Evolutionary conservation across 2,113 vertebrate species (phyloP), one percentile per base, ranked within the genome.

Genomic region (Oreotrochilus melanogaster): DNA sequence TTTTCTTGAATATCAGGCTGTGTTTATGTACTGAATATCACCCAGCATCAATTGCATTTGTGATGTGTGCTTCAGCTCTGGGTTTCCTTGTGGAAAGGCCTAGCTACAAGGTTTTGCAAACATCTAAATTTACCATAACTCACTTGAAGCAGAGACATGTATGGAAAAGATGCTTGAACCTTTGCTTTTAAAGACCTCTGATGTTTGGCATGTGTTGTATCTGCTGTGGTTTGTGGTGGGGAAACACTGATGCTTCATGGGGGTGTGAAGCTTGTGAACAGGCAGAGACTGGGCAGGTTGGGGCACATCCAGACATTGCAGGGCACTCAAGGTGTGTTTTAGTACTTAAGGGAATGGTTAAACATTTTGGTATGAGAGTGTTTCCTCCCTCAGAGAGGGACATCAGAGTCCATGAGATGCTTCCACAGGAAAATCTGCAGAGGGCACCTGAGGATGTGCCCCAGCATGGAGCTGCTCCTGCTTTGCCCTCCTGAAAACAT

Each of bases 131-230:
- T 42, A 37, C 60, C 23, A 6, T 14, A 90, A 67, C 9, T 64
- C 37, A 31, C 18, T 23, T 27, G 45, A 78, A 74, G 57, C 10
- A n/a, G 4, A 72, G 25, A 70, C 42, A 66, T 22, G 7, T 8
- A 37, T 37, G 35, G 35, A 2, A 88, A 92, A 56, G 70, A 18
- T 83, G 42, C 93, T 65, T 58, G n/a, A 88, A 71, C 70, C 33
- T 87, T 35, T 83, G 27, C 57, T 90, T 89, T 92, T 92, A 87
- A 92, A 35, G 42, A 72, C 72, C 60, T 60, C 66, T 58, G 78
- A 24, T 23, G 21, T 13, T n/a, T 21, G 73, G 22, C 27, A 73
- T 6, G 30, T 30, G 16, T 15, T 51, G 18, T 2, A 5, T 25
- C 37, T 6, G 21, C n/a, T 83, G 37, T 15, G 7, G 30, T 21